phyloP scores from a whole-genome alignment of 2,888 invertebrate genomes.

The Drosophila pegasa region DNA sequence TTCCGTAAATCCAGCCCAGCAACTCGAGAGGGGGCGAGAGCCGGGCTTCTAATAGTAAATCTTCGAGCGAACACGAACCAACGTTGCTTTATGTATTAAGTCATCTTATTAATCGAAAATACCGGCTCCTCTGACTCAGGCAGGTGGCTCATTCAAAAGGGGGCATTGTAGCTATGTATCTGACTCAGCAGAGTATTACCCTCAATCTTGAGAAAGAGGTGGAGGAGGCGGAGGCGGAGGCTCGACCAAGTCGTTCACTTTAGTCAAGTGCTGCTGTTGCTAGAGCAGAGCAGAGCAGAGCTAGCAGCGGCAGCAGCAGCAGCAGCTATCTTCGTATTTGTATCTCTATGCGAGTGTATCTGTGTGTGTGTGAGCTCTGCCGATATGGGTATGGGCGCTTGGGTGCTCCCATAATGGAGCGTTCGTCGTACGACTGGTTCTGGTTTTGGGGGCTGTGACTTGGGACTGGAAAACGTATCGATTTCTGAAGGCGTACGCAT shows the following conservation, averaged over 20 bases:
- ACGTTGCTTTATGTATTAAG: conserved; percentile 65
- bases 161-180: conserved; percentile 17
- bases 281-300: conserved; percentile 24
- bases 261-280: conserved; percentile 58
- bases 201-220: conserved; percentile 23
- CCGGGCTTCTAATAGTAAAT: conserved; percentile 12
- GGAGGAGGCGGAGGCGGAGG: conserved; percentile 36
- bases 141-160: conserved; percentile 50
- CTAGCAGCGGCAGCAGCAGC: conserved; percentile 21
- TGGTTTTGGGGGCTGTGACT: conserved; percentile 62
- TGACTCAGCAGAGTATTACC: conserved; percentile 64
- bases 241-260: conserved; percentile 49
- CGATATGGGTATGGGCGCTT: conserved; percentile 64
- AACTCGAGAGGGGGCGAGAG: neutral
- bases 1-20: conserved; percentile 63
- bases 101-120: conserved; percentile 62
- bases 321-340: conserved; percentile 40
- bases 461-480: conserved; percentile 65
- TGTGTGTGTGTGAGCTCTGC: conserved; percentile 34
- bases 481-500: conserved; percentile 74
- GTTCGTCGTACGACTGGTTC: conserved; percentile 62
- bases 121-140: conserved; percentile 68
- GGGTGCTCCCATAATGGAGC: conserved; percentile 66
- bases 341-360: conserved; percentile 35
- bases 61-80: conserved; percentile 49